A percentile compares a stretch with the other conserved stretches of the same genome.
phyloP scores from a whole-genome alignment of 2,888 invertebrate species.

The Drosophila lutescens region DNA sequence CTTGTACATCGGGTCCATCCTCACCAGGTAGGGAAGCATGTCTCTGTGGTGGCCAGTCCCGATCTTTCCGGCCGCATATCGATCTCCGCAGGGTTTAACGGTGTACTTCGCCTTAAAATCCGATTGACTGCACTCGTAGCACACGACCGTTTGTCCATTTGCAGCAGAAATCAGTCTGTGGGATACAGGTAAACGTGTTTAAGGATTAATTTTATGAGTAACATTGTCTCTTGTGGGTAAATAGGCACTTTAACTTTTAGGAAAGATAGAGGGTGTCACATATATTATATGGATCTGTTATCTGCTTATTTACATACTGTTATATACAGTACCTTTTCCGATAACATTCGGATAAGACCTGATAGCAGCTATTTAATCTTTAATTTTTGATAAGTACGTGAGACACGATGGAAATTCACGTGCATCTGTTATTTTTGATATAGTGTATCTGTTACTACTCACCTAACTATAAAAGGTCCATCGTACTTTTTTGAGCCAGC shows the following conservation, averaged over 20 bases:
- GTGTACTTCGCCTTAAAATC: conserved; percentile 47
- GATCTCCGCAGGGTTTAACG: conserved; percentile 38
- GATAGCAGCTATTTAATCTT: conserved; percentile 37
- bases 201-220: not conserved
- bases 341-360: conserved; percentile 43
- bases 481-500: conserved; percentile 50
- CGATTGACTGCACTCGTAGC: conserved; percentile 52
- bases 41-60: conserved; percentile 22
- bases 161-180: conserved; percentile 52
- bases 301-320: conserved; percentile 25
- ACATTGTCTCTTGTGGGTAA: not conserved
- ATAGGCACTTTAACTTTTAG: conserved; percentile 6
- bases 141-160: conserved; percentile 53
- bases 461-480: conserved; percentile 50
- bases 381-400: conserved; percentile 25
- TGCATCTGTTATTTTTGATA: conserved; percentile 25
- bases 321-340: conserved; percentile 24
- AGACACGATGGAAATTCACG: conserved; percentile 14
- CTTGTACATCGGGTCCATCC: conserved; percentile 54
- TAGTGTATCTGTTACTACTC: not conserved
- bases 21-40: conserved; percentile 37
- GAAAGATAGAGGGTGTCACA: not conserved
- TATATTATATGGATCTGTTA: conserved; percentile 16
- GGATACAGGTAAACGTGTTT: conserved; percentile 4
- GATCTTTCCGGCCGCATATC: conserved; percentile 12